These are phyloP conservation scores for Chloebia gouldiae DNA, from an alignment of 2,113 vertebrate species.

Conservation along the genomic window DNA sequence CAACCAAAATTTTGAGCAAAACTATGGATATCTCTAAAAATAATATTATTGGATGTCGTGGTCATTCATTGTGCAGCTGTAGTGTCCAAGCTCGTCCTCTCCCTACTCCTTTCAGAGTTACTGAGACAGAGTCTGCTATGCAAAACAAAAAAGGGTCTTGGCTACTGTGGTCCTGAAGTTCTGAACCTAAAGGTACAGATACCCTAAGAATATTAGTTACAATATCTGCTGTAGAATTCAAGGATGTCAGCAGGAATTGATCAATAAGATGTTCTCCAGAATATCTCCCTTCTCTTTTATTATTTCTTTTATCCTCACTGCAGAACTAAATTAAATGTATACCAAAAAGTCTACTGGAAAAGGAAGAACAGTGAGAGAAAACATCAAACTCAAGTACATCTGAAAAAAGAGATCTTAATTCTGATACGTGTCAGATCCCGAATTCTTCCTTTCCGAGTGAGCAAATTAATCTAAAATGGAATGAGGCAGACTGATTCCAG, in stretches of 20 bases:
- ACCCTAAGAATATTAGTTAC: background rate
- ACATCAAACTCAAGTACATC: background rate
- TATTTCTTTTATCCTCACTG: background rate
- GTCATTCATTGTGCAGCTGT: background rate
- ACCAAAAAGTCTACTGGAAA: background rate
- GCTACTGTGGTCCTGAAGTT: background rate
- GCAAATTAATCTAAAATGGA: background rate
- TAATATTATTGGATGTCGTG: fast-evolving
- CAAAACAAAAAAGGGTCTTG: background rate
- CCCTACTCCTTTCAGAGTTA: background rate
- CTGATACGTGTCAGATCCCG: background rate
- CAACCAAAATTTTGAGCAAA: background rate
- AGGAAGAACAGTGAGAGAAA: background rate
- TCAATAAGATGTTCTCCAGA: background rate
- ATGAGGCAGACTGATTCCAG: background rate
- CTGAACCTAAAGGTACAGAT: background rate
- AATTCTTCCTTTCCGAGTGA: background rate
- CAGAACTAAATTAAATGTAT: background rate
- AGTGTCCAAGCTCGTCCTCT: background rate
- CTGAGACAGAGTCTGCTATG: background rate
- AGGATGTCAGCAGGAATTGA: background rate
- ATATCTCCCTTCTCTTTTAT: background rate
- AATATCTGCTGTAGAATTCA: background rate
- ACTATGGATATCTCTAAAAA: background rate
- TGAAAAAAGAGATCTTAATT: background rate